These are phyloP conservation scores for Euura lappo DNA, from an alignment of 1,140 invertebrate species.

Conservation along the genomic window DNA sequence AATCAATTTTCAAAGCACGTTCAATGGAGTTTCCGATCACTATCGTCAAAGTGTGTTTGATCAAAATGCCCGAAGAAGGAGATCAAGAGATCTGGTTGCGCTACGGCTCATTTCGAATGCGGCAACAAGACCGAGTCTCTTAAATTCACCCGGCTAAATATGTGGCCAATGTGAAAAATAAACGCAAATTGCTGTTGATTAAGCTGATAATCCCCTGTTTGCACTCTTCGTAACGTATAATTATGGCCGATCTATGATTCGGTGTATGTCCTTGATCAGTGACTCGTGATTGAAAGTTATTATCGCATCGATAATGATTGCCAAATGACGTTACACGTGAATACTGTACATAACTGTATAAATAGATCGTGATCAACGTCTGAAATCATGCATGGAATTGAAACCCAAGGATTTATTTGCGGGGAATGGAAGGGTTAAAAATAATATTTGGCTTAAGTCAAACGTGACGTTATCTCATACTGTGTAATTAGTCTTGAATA, in stretches of 20 bases:
- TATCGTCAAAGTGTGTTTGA: neutral
- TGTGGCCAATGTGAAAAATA: no score
- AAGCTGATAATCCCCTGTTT: no score
- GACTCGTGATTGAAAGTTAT: neutral
- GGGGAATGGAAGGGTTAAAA: neutral
- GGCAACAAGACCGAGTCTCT: neutral
- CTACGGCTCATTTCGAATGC: neutral
- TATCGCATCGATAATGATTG: conserved; percentile 3
- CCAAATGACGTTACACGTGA: neutral
- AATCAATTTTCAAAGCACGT: conserved; percentile 4
- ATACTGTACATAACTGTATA: neutral
- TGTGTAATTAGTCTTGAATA: neutral
- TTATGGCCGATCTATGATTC: no score
- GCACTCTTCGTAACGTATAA: no score
- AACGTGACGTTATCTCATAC: neutral
- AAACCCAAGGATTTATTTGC: neutral
- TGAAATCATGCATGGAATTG: neutral
- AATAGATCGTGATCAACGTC: no score
- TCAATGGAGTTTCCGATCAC: neutral
- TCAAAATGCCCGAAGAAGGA: conserved; percentile 4
- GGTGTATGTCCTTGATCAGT: neutral
- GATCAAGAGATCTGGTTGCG: neutral
- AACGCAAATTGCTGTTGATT: no score
- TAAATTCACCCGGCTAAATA: neutral
- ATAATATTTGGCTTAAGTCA: neutral